Base-by-base conservation (phyloP, 2,113 vertebrate genomes). In the Callipepla californica region DNA sequence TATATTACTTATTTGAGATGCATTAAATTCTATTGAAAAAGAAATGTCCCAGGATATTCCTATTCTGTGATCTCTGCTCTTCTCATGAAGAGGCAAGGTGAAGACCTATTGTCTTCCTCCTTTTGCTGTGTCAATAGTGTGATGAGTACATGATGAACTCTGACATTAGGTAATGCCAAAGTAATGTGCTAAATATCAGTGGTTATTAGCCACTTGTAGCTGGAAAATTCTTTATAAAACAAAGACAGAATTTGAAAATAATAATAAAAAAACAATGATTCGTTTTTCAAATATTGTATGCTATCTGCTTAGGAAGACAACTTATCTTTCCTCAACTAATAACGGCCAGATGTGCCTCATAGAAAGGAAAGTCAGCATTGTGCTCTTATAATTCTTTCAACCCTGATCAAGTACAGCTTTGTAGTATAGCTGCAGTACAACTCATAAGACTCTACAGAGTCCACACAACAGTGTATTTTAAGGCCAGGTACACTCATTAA, bases 301-400 rank as follows among this genome's bases (percentile, higher is more conserved):
- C 0, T 58, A 68, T 66, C 30, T 89, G 63, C 59, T 82, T 87
- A 85, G 21, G 19, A 83, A 85, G 45, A 48, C 22, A 69, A 69
- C 25, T 25, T 28, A n/a, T 8, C 87, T 74, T 82, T 80, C 48
- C 80, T 86, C 72, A 44, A 53, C 40, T 82, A 72, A 18, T 75
- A 86, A 36, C 36, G 74, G 9, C 14, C 44, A 75, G 55, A 88
- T 74, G 32, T 44, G 8, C 50, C 34, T 68, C 40, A 20, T 6
- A 72, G 38, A 87, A 85, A 94, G 55, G 42, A 23, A 72, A 85
- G 23, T 58, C 82, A 89, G 62, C 48, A 53, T 62, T 53, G 11
- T 36, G 42, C 28, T 62, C 11, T 66, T 45, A 68, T 63, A 89
- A 59, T 65, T 89, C 45, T 73, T 85, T n/a, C 2, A 75, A 26